These are phyloP conservation scores for Gambusia holbrooki DNA, from an alignment of 2,113 vertebrate genomes.

Conservation along the genomic window DNA sequence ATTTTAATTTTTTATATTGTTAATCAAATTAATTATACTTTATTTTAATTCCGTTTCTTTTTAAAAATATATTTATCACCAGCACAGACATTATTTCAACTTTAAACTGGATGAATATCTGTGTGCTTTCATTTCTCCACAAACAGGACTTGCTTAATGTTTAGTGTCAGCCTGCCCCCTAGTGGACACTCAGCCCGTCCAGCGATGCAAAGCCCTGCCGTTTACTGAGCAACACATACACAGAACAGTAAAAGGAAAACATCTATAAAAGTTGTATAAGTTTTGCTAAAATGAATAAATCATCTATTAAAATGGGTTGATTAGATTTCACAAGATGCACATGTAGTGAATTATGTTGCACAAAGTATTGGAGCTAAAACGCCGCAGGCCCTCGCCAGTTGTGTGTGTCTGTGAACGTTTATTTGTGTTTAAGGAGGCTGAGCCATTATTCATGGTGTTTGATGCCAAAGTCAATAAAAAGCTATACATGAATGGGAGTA, in stretches of 20 bases:
- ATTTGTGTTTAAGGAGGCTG: slow-evolving; percentile 59
- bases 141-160: slow-evolving; percentile 26
- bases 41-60: not conserved
- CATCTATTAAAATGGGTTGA: slow-evolving; percentile 61
- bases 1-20: not conserved
- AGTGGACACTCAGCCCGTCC: slow-evolving; percentile 60
- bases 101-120: not conserved
- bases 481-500: slow-evolving; percentile 35
- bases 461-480: slow-evolving; percentile 53
- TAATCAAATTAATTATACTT: not conserved
- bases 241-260: slow-evolving; percentile 41
- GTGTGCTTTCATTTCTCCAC: not conserved
- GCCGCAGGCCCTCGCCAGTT: slow-evolving; percentile 49
- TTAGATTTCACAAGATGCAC: slow-evolving; percentile 61
- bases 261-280: slow-evolving; percentile 60
- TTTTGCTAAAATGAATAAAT: slow-evolving; percentile 66
- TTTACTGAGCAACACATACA: not conserved
- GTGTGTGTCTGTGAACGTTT: slow-evolving; percentile 51
- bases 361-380: slow-evolving; percentile 47
- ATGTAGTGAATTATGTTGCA: slow-evolving; percentile 59
- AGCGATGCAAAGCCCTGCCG: not conserved
- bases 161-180: slow-evolving; percentile 79
- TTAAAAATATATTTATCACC: not conserved
- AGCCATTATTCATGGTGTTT: slow-evolving; percentile 58
- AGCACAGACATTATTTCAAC: not conserved